A percentile compares a stretch with the other conserved stretches of the same genome.
Evolutionary conservation across 2,888 invertebrate genomes (phyloP).

Genomic region (Pachycephus smyrnensis): DNA sequence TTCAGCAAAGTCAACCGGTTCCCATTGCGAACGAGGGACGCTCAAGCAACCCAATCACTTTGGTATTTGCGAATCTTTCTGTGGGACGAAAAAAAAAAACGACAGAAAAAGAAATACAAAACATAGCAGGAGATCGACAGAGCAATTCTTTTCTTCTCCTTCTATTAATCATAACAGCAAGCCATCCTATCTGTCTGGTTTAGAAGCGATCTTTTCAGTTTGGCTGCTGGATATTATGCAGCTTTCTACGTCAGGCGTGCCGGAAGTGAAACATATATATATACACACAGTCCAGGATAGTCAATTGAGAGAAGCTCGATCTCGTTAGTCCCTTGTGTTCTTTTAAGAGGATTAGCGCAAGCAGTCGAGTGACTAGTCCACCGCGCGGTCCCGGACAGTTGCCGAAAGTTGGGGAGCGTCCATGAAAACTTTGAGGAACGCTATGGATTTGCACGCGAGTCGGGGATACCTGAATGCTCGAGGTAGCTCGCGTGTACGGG

Average conservation of each 20-base stretch:
- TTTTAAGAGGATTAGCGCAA: not conserved
- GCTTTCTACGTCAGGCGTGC: not conserved
- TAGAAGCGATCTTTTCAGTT: not conserved
- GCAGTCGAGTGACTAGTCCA: not conserved
- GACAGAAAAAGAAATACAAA: conserved; percentile 1
- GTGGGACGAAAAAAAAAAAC: conserved; percentile 10
- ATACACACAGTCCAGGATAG: not conserved
- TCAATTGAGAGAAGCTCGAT: not conserved
- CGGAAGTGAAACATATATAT: not conserved
- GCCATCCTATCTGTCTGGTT: not conserved
- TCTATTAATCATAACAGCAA: not conserved
- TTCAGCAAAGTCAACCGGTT: not conserved
- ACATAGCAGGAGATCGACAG: not conserved
- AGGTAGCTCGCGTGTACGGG: not conserved
- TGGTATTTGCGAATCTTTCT: not conserved
- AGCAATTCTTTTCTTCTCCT: not conserved
- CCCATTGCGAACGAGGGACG: not conserved
- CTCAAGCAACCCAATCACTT: not conserved
- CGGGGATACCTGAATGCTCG: not conserved
- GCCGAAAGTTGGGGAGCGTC: not conserved
- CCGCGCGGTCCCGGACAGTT: not conserved
- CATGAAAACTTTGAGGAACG: not conserved
- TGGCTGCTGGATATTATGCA: not conserved
- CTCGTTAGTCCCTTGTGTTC: not conserved
- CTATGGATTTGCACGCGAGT: not conserved